Percentiles rank a stretch among this genome's conserved stretches.
Conservation (phyloP, 2,113 vertebrate genomes). For the Ctenodactylus gundi region DNA sequence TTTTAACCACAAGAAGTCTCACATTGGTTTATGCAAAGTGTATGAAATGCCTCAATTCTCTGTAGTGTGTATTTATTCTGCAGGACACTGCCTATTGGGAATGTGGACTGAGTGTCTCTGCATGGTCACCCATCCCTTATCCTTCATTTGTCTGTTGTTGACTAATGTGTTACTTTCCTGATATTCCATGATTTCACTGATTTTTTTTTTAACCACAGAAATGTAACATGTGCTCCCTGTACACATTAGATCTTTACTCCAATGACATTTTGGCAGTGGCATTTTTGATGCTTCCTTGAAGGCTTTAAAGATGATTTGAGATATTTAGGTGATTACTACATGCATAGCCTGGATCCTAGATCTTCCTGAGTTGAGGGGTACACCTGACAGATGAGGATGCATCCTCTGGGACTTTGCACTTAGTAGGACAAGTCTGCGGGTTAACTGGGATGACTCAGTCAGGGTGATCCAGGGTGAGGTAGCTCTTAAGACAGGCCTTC, state of each 20-base stretch:
- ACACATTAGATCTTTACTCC: background rate
- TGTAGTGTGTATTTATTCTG: background rate
- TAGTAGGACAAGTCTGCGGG: background rate
- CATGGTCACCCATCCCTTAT: fast-evolving
- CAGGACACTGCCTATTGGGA: background rate
- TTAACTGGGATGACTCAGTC: too few relatives aligned
- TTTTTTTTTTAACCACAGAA: background rate
- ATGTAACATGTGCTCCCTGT: fast-evolving
- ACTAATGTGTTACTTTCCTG: background rate
- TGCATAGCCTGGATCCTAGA: too few relatives aligned
- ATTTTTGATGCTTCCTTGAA: background rate
- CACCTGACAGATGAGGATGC: background rate
- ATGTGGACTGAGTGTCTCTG: background rate
- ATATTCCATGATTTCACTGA: background rate
- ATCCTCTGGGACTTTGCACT: too few relatives aligned
- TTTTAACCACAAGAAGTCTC: too few relatives aligned
- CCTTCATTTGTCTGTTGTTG: background rate
- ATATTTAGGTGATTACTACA: background rate
- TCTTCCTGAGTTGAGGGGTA: background rate
- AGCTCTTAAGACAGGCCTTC: background rate
- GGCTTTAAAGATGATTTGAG: background rate
- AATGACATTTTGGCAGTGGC: background rate
- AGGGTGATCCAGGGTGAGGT: background rate
- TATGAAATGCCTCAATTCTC: background rate
- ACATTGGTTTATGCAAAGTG: background rate